Evolutionary conservation across 2,113 vertebrate species (phyloP), one percentile per base, ranked within the genome.

Genomic region (Syrrhaptes paradoxus): DNA sequence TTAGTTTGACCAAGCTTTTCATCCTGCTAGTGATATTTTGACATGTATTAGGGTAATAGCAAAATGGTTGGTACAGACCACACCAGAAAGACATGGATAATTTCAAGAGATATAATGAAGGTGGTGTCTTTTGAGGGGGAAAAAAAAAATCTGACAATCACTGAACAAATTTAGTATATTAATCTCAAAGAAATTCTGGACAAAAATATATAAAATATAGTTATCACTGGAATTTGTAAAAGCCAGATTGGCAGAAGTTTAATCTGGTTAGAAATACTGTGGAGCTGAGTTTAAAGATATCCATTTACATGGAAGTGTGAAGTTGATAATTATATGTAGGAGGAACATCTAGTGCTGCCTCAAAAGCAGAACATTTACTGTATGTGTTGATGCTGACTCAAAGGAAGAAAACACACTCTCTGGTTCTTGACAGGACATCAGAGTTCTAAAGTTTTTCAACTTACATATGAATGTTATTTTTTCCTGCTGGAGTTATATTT

Each of bases 261-360:
- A 61, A 85, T 78, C 82, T 76, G n/a, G 9, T 9, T 70, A 73
- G 68, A 87, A 95, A 65, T 70, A 58, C 54, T 73, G 24, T 82
- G 26, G 28, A 93, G 31, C 62, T 95, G 90, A 63, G 58, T 87
- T 90, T 76, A 36, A 46, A 91, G 74, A 22, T 48, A 79, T 31
- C 13, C 1, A 26, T 89, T 92, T 68, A 41, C 68, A 24, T 54
- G 41, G 10, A 91, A 80, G 54, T 90, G 67, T 79, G 88, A 76
- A 93, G 45, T 63, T 93, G 48, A 19, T 90, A 70, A 85, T 85
- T 79, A n/a, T 31, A 54, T 75, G 71, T 70, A 46, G 88, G 66
- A 87, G 41, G 67, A 93, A 83, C 58, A 91, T 76, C 24, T 79
- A 85, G 75, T 95, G 41, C 79, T 86, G 46, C 38, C 13, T 90